Evolutionary conservation across 2,797 vertebrate genomes (phyloP).

Genomic region (Clarias platycephalus): DNA sequence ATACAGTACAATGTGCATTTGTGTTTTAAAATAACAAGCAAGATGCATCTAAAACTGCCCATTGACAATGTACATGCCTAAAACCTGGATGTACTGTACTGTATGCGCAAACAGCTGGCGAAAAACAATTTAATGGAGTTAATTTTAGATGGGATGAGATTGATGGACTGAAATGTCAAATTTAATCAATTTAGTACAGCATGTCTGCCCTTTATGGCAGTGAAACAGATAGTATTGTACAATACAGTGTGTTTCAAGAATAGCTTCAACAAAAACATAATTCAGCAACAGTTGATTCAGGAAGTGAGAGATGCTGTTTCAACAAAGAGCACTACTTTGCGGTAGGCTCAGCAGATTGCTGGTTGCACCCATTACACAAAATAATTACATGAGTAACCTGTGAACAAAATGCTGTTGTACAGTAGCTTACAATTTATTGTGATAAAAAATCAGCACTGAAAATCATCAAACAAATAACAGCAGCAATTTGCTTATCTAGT

Average conservation of each 20-base stretch:
- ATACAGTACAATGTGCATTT: background rate
- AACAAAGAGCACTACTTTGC: slow-evolving; percentile 13
- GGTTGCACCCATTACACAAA: slow-evolving; percentile 4
- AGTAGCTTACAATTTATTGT: no score
- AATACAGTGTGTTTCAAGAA: background rate
- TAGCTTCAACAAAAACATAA: slow-evolving; percentile 6
- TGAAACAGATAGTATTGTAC: background rate
- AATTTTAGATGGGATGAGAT: background rate
- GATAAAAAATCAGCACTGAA: background rate
- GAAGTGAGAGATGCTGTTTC: slow-evolving; percentile 30
- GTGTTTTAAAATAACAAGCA: background rate
- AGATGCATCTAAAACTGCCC: background rate
- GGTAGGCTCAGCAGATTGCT: background rate
- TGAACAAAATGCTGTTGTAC: background rate
- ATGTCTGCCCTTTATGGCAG: background rate
- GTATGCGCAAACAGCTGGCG: background rate
- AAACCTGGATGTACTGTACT: background rate
- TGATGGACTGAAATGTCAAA: background rate
- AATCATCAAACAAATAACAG: background rate
- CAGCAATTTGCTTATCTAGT: background rate
- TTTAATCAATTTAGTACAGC: background rate
- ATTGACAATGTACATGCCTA: background rate
- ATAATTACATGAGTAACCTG: background rate
- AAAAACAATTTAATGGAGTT: background rate
- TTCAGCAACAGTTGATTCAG: slow-evolving; percentile 5